phyloP scores from a whole-genome alignment of 2,113 vertebrate species.

The Paramisgurnus dabryanus region DNA sequence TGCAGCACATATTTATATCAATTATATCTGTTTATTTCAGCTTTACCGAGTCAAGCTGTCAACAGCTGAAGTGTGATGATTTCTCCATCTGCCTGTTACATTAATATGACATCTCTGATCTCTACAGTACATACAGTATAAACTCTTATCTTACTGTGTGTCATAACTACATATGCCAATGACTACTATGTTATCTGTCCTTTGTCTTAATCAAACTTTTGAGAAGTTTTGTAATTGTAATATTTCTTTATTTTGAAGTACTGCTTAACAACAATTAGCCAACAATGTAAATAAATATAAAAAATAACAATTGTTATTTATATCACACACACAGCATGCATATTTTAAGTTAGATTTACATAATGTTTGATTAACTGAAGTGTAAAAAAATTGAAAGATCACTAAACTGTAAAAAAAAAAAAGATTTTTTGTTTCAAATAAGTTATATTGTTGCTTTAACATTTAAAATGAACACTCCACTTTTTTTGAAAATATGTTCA shows the following conservation, averaged over 20 bases:
- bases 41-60: conserved; percentile 1
- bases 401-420: too few relatives aligned
- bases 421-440: too few relatives aligned
- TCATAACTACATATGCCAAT: neutral
- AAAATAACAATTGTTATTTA: neutral
- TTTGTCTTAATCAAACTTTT: neutral
- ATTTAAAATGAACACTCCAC: too few relatives aligned
- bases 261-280: neutral
- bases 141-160: neutral
- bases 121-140: neutral
- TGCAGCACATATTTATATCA: neutral
- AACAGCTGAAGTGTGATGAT: conserved; percentile 19
- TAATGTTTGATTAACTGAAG: too few relatives aligned
- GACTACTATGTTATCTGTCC: neutral
- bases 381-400: too few relatives aligned
- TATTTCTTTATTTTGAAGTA: neutral
- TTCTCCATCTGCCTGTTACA: neutral
- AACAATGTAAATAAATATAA: conserved; percentile 21
- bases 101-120: neutral
- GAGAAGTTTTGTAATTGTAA: neutral
- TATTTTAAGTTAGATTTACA: too few relatives aligned
- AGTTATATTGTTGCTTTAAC: too few relatives aligned
- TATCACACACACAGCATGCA: neutral
- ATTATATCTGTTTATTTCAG: conserved; percentile 15
- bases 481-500: too few relatives aligned